Percentiles rank a stretch among this genome's conserved stretches.
phyloP scores from a whole-genome alignment of 1,140 invertebrate genomes.

The Nilaparvata lugens region DNA sequence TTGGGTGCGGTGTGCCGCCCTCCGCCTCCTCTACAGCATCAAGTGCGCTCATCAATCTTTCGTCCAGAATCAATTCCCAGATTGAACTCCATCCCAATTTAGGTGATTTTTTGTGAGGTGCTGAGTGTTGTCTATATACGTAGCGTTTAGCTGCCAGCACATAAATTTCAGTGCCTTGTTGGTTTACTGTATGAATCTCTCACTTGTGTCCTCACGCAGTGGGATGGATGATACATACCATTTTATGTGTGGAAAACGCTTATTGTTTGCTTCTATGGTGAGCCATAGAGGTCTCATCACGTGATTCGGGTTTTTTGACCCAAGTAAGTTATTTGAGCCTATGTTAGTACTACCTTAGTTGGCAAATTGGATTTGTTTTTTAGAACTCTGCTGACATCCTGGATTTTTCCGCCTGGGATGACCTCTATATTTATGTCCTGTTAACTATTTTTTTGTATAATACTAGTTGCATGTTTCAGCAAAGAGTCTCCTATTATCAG shows the following conservation, averaged over 20 bases:
- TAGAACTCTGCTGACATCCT: too few species aligned
- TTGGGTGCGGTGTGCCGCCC: too few species aligned
- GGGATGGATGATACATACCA: background rate
- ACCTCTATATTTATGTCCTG: too few species aligned
- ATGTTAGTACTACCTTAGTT: too few species aligned
- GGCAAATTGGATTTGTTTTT: too few species aligned
- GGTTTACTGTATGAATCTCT: background rate
- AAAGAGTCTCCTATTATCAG: too few species aligned
- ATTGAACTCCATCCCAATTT: background rate
- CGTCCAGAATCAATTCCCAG: background rate
- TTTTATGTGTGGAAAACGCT: background rate
- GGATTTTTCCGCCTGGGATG: too few species aligned
- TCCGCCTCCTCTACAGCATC: too few species aligned
- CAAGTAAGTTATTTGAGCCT: background rate
- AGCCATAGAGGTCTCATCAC: background rate
- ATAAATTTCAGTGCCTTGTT: background rate
- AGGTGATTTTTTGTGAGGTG: background rate
- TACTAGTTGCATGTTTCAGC: too few species aligned
- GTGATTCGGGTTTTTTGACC: background rate
- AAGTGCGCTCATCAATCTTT: too few species aligned
- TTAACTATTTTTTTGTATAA: too few species aligned
- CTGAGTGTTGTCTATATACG: background rate
- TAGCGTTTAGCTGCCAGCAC: background rate
- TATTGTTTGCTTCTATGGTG: background rate
- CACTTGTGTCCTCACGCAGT: background rate